Evolutionary conservation across 2,797 vertebrate genomes (phyloP).

Genomic region (Heteromormyrus szaboi): DNA sequence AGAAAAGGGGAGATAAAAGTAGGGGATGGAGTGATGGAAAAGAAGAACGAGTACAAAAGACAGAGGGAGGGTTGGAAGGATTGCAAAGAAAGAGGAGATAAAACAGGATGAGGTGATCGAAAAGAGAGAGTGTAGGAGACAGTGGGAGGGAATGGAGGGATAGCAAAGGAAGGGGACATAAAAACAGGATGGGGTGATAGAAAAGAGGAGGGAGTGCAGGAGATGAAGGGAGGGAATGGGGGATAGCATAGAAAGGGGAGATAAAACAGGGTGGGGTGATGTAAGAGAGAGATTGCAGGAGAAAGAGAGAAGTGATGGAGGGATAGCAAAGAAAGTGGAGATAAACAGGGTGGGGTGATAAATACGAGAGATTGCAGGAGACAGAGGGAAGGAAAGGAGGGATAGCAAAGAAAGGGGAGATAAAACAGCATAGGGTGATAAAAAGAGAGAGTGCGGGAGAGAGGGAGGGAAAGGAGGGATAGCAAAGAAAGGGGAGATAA

Average conservation of each 20-base stretch:
- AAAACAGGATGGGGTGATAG: no score
- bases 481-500: neutral
- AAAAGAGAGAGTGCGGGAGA: neutral
- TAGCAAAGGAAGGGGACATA: no score
- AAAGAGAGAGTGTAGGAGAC: no score
- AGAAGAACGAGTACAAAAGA: neutral
- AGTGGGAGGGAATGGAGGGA: no score
- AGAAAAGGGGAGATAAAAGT: neutral
- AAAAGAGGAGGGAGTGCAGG: no score
- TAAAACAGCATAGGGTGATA: neutral
- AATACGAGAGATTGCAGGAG: neutral
- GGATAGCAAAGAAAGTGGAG: neutral
- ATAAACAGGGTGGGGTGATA: neutral
- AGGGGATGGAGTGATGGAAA: neutral
- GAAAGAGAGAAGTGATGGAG: neutral
- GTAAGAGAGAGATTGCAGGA: neutral
- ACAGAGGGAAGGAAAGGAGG: neutral
- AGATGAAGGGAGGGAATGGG: no score
- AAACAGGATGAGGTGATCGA: no score
- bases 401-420: neutral
- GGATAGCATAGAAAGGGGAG: no score
- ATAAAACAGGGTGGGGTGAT: no score
- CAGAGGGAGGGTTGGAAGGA: neutral
- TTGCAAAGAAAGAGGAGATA: neutral
- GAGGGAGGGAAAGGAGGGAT: neutral